phyloP scores from a whole-genome alignment of 1,140 invertebrate genomes.

The Calliopsis andreniformis region DNA sequence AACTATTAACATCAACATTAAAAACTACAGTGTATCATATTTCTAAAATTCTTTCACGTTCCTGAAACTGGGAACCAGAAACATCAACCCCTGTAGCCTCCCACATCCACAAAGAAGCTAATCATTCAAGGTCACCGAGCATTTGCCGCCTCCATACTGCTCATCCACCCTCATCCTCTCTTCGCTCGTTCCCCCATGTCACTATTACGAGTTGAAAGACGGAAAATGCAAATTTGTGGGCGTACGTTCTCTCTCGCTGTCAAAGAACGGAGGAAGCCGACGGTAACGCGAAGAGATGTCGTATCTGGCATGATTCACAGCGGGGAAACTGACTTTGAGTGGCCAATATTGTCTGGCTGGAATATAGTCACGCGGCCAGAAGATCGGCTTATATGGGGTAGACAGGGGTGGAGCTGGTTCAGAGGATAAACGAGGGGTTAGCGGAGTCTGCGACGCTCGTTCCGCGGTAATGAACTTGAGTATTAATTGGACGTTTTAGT shows the following conservation, averaged over 20 bases:
- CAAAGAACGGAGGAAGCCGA: not conserved
- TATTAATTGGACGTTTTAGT: constrained; percentile 26
- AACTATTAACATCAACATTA: too few species aligned
- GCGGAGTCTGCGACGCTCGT: constrained; percentile 22
- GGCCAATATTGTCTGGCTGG: not conserved
- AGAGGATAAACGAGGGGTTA: constrained; percentile 20
- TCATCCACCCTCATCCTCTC: too few species aligned
- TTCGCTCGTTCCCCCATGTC: too few species aligned
- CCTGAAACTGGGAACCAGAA: too few species aligned
- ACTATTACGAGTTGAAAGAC: too few species aligned
- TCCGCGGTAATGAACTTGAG: constrained; percentile 21
- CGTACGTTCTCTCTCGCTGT: too few species aligned
- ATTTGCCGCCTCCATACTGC: too few species aligned
- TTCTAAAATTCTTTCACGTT: too few species aligned
- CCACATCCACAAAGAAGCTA: not conserved
- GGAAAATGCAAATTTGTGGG: too few species aligned
- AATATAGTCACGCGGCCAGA: not conserved
- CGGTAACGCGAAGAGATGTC: not conserved
- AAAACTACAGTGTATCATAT: too few species aligned
- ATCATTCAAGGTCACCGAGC: not conserved
- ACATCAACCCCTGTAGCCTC: too few species aligned
- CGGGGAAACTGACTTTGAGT: not conserved
- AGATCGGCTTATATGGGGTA: constrained; percentile 5
- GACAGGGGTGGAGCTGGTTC: constrained; percentile 7
- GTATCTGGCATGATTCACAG: not conserved